phyloP scores from a whole-genome alignment of 2,888 invertebrate species.

The Disparrhopalites patrizii region DNA sequence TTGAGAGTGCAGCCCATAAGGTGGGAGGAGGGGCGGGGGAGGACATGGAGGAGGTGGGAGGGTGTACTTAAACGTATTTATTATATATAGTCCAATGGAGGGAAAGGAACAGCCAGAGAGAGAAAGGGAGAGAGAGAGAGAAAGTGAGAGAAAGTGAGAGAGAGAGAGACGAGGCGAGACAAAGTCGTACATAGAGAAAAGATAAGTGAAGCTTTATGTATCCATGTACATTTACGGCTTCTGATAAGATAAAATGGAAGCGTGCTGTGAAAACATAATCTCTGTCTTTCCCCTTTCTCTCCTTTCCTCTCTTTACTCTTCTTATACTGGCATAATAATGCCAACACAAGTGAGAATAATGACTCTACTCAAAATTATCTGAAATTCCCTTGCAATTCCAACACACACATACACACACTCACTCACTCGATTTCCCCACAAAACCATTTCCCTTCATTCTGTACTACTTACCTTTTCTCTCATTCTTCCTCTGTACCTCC shows the following conservation, averaged over 20 bases:
- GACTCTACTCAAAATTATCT: not conserved
- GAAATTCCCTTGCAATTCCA: too few relatives aligned
- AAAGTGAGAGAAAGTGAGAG: too few relatives aligned
- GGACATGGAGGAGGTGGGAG: not conserved
- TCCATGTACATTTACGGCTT: not conserved
- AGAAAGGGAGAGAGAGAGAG: not conserved
- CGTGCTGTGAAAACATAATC: constrained; percentile 10
- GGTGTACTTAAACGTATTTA: not conserved
- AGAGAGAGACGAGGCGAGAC: too few relatives aligned
- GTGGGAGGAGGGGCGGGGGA: not conserved
- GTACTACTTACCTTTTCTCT: too few relatives aligned
- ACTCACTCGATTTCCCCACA: too few relatives aligned
- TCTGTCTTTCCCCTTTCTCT: not conserved
- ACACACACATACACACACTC: too few relatives aligned
- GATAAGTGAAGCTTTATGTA: not conserved
- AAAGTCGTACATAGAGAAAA: too few relatives aligned
- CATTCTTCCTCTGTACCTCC: too few relatives aligned
- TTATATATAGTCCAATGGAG: not conserved
- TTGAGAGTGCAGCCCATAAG: too few relatives aligned
- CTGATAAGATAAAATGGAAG: constrained; percentile 19
- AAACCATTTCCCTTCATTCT: too few relatives aligned
- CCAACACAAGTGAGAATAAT: constrained; percentile 4
- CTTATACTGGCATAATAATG: too few relatives aligned
- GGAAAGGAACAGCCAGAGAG: not conserved
- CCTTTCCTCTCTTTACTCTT: too few relatives aligned